A percentile compares a stretch with the other conserved stretches of the same genome.
Conservation (phyloP, 2,113 vertebrate species). For the Plotosus lineatus region DNA sequence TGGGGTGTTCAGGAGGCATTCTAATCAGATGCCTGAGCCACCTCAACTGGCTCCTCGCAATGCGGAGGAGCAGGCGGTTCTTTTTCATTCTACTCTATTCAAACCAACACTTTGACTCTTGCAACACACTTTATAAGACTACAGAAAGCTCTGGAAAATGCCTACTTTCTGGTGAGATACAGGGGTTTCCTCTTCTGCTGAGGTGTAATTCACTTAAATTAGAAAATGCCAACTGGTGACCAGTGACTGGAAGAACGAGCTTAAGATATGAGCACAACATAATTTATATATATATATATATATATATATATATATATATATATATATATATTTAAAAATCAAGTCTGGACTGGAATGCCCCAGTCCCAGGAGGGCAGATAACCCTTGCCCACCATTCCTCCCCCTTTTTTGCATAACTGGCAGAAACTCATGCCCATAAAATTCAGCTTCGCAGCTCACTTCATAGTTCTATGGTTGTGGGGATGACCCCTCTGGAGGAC, state of each 20-base stretch:
- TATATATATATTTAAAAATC: conserved; percentile 15
- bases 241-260: not conserved
- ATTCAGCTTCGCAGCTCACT: not conserved
- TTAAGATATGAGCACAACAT: conserved; percentile 13
- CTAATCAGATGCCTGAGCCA: too few species aligned
- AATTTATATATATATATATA: too few species aligned
- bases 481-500: conserved; percentile 9
- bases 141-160: not conserved
- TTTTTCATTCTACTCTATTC: too few species aligned
- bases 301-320: too few species aligned
- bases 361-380: not conserved
- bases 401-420: conserved; percentile 1
- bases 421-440: conserved; percentile 29
- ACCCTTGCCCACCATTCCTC: too few species aligned
- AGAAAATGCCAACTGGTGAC: conserved; percentile 13
- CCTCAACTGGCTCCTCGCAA: too few species aligned
- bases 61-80: too few species aligned
- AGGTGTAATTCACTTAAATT: conserved; percentile 11
- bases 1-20: too few species aligned
- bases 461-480: conserved; percentile 18
- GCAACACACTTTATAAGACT: too few species aligned
- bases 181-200: not conserved
- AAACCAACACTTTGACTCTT: not conserved
- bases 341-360: not conserved
- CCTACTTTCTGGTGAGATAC: not conserved